Evolutionary conservation across 2,113 vertebrate species (phyloP), one percentile per base, ranked within the genome.

Genomic region (Oncorhynchus kisutch): DNA sequence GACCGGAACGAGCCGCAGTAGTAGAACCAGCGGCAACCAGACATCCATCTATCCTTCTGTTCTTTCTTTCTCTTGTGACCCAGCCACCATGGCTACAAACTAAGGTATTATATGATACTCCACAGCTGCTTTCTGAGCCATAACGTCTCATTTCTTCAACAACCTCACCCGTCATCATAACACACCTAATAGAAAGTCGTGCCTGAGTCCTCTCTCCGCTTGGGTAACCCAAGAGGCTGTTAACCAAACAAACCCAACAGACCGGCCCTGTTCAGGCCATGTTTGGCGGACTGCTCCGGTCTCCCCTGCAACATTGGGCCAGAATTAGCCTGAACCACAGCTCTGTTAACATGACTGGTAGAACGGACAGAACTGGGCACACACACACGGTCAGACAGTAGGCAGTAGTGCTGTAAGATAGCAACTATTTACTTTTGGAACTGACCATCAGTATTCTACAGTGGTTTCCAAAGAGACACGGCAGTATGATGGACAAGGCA

Each of bases 1-100:
- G 81, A 85, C 82, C 57, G 72, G 78, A 83, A 77, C 74, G 74
- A 85, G 65, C 57, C 70, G 14, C 54, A 12, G 71, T 1, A 54
- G 73, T 2, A 29, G 75, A 29, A 45, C 74, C 59, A 29, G 62
- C 75, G 45, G 79, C 51, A 57, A 60, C 74, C 79, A 79, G 74
- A 81, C 72, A 4, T n/a, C 24, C 60, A 77, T 45, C 39, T 11
- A 45, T 57, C 14, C 54, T 57, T 14, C 13, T 20, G 54, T 57
- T 57, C 18, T 57, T 20, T 57, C 16, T 57, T 14, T 57, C 20
- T 57, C 39, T 45, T 45, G 39, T 45, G 9, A 45, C 39, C 39
- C 39, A 45, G 39, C 9, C 39, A 45, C 39, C 39, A 45, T 9
- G 8, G 39, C 39, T 45, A 45, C 39, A 45, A 45, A 45, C 39